These are phyloP conservation scores for Chromobotia macracanthus DNA, from an alignment of 2,797 vertebrate species.

Conservation along the genomic window DNA sequence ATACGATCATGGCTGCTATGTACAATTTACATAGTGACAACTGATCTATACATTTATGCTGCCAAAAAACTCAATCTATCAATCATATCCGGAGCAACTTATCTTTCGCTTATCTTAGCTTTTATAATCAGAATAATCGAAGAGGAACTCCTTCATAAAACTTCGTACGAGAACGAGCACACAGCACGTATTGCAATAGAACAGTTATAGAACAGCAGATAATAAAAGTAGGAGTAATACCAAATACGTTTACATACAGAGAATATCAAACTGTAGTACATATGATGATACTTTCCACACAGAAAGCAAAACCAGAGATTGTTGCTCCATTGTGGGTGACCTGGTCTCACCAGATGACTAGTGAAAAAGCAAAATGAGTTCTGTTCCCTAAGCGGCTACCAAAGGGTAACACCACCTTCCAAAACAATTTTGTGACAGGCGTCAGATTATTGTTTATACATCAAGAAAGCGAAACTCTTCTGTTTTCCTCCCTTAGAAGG, in stretches of 20 bases:
- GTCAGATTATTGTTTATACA: conserved; percentile 33
- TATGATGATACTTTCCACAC: conserved; percentile 72
- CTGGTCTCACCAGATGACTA: conserved; percentile 27
- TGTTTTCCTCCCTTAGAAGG: conserved; percentile 1
- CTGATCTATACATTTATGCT: conserved; percentile 31
- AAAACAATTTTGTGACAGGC: conserved; percentile 21
- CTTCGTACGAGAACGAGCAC: conserved; percentile 71
- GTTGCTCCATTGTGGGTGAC: conserved; percentile 26
- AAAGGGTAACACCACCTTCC: background rate
- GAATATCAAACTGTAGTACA: conserved; percentile 73
- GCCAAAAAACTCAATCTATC: conserved; percentile 8
- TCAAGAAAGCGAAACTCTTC: conserved; percentile 36
- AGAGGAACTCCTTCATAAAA: conserved; percentile 39
- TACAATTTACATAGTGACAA: conserved; percentile 38
- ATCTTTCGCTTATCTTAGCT: conserved; percentile 35
- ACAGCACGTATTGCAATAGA: conserved; percentile 78
- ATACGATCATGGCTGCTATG: conserved; percentile 35
- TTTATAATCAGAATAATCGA: conserved; percentile 37
- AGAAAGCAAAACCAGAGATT: conserved; percentile 52
- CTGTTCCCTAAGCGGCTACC: conserved; percentile 22
- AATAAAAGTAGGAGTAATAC: conserved; percentile 78
- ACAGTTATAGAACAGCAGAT: conserved; percentile 76
- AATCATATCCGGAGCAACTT: background rate
- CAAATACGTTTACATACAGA: conserved; percentile 80
- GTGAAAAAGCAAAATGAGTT: conserved; percentile 34